phyloP scores from a whole-genome alignment of 2,797 vertebrate species.

The Clamator glandarius region DNA sequence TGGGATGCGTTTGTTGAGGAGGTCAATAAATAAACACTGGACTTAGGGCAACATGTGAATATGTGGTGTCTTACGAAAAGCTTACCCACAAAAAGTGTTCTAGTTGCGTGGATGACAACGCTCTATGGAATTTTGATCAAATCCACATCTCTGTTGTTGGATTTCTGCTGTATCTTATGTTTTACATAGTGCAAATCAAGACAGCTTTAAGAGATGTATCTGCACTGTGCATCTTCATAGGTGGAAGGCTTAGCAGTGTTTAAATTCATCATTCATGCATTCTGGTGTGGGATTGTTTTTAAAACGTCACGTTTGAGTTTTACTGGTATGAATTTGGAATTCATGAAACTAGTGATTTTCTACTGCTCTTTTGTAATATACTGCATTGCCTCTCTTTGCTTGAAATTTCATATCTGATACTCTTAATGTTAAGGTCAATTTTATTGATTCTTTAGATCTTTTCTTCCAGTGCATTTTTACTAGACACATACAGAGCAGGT shows the following conservation, averaged over 20 bases:
- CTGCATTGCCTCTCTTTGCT: constrained; percentile 45
- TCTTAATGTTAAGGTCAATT: constrained; percentile 77
- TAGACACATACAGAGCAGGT: constrained; percentile 43
- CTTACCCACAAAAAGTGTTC: not conserved
- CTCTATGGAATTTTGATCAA: not conserved
- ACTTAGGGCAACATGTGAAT: not conserved
- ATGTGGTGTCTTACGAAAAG: not conserved
- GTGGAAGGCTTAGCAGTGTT: not conserved
- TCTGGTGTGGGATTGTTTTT: not conserved
- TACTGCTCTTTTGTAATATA: constrained; percentile 8
- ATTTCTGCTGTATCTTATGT: not conserved
- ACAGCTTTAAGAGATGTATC: not conserved
- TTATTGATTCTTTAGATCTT: constrained; percentile 73
- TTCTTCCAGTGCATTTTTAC: constrained; percentile 59
- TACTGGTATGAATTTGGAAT: constrained; percentile 53
- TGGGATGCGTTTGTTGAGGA: not conserved
- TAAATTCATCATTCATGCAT: constrained; percentile 39
- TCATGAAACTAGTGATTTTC: constrained; percentile 68
- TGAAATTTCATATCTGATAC: constrained; percentile 68
- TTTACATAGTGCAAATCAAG: constrained; percentile 8
- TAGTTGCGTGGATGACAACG: not conserved
- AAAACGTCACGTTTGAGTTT: constrained; percentile 52
- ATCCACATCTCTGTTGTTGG: not conserved
- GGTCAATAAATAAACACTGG: not conserved
- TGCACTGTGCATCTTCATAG: not conserved